Evolutionary conservation across 2,797 vertebrate species (phyloP), one percentile per base, ranked within the genome.

Genomic region (Trachurus trachurus): DNA sequence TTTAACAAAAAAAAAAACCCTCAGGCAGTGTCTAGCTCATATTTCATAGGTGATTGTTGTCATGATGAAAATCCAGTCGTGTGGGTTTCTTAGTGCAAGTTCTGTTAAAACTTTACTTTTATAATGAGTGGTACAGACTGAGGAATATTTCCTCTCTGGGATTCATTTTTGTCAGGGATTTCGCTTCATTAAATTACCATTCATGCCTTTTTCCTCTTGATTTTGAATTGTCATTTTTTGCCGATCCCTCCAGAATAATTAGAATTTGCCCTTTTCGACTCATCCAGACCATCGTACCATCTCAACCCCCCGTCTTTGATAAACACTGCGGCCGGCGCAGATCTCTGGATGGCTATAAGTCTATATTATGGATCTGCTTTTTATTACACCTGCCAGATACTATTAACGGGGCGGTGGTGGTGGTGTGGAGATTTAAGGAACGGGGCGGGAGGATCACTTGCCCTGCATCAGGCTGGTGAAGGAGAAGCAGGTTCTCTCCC

Each of bases 381-480:
- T 87, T 87, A 87, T 88, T 89, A 77, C 81, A 90, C 77, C 86
- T 89, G 88, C 63, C 84, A 88, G 79, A 83, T 69, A 37, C 82
- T 81, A 80, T 89, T 84, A 83, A 50, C 26, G 3, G 49, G 63
- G 53, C 68, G 57, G 77, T 42, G 26, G 26, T 42, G 26, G 26
- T 39, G 65, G 71, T 49, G 2, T 1, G 10, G 58, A 81, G 83
- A 83, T 82, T 83, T 70, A 84, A 50, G 62, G 72, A 42, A 22
- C 15, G n/a, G 21, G 75, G 71, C 73, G 52, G 66, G 64, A 73
- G 69, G 73, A 66, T 81, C 57, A 21, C 72, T 26, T 45, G 59
- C 42, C 21, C 70, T 70, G 49, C 22, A 45, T 65, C 21, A 3
- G 50, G 49, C 66, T 37, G 58, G 56, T 79, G 70, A 72, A 75